Base-by-base conservation (phyloP, 2,888 invertebrate species). In the Matsumyia berberina region DNA sequence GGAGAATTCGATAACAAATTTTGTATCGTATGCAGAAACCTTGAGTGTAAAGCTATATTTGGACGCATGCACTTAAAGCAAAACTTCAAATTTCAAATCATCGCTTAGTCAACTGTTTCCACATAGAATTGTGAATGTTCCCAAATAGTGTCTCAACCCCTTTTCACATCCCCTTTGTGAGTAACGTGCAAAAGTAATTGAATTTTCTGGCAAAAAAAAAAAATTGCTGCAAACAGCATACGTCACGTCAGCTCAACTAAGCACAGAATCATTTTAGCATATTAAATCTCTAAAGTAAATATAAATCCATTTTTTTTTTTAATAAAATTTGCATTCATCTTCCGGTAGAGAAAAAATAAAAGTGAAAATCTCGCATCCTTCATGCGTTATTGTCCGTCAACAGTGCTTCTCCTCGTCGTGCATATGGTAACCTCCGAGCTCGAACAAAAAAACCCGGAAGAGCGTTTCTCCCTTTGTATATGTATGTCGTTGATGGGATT, bases 271-370 rank as follows among this genome's bases (percentile, higher is more conserved):
- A 66, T 70, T 82, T 72, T 72, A 77, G 58, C 82, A 82, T 73
- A 74, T 74, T 79, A 79, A 83, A 83, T 74, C 79, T 73, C 66
- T 57, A 78, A 78, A 73, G 83, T 83, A 79, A 83, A 79, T 74
- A 69, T 73, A 55, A 64, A 79, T 79, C 35, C 15, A 69, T 83
- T 66, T 66, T 44, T 33, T 33, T 74, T 57, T 67, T 66, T 69
- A 64, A 79, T 73, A 57, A 73, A 67, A 79, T 73, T 64, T 77
- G 77, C 70, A 77, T 77, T 70, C 82, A 72, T 82, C 77, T 82
- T 70, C 53, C 44, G 60, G 57, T 53, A 37, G 33, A 35, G 15
- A 46, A 49, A 12, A 57, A 73, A 66, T 24, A 35, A 49, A 60
- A 46, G 60, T 49, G 39, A 69, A 67, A 62, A 55, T n/a, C 46